Evolutionary conservation across 2,113 vertebrate species (phyloP).

Genomic region (Myrmecobius fasciatus): DNA sequence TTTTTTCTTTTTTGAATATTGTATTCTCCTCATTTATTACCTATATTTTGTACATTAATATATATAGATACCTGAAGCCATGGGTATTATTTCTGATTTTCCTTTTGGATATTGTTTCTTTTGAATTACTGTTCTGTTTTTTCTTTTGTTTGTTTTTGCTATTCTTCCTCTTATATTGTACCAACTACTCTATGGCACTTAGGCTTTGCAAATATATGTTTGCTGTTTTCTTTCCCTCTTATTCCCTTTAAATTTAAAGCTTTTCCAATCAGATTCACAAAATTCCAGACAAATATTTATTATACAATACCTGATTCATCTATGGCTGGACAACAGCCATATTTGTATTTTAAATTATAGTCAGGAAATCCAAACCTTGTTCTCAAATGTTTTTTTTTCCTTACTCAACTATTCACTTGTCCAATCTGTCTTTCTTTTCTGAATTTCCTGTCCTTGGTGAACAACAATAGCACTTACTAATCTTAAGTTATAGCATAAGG

Average conservation of each 20-base stretch:
- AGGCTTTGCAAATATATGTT: background rate
- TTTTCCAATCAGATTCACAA: background rate
- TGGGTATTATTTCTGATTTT: background rate
- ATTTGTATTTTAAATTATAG: background rate
- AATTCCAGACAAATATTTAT: background rate
- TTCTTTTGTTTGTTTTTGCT: background rate
- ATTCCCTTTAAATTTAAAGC: background rate
- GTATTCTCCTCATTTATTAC: background rate
- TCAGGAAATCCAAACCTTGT: background rate
- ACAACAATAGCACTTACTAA: background rate
- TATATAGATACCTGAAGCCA: background rate
- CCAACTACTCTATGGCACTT: background rate
- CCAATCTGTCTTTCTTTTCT: background rate
- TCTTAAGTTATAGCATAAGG: background rate
- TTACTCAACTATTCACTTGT: background rate
- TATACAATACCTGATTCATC: background rate
- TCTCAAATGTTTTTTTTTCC: background rate
- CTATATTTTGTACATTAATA: background rate
- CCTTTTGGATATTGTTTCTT: background rate
- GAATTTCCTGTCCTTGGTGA: background rate
- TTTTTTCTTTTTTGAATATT: background rate
- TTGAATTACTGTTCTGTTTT: background rate
- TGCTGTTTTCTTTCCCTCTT: background rate
- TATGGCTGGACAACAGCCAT: background rate
- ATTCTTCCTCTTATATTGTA: background rate